A percentile compares a stretch with the other conserved stretches of the same genome.
phyloP scores from a whole-genome alignment of 1,140 invertebrate genomes.

The Ericerus pela region DNA sequence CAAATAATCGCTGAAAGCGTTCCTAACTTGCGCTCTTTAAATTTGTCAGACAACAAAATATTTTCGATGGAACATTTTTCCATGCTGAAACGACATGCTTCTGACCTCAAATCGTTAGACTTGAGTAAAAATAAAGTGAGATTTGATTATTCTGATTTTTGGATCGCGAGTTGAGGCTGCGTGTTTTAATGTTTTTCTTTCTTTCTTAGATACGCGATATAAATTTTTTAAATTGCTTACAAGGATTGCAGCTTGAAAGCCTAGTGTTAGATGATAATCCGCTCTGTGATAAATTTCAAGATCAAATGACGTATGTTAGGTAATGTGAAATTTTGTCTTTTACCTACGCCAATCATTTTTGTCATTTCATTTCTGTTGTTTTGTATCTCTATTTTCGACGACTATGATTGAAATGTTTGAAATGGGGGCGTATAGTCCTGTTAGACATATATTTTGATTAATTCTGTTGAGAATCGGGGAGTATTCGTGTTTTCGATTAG shows the following conservation, averaged over 20 bases:
- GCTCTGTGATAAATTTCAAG: constrained; percentile 57
- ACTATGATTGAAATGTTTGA: too few relatives aligned
- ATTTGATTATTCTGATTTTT: constrained; percentile 17
- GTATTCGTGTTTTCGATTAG: too few relatives aligned
- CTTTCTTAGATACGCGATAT: constrained; percentile 50
- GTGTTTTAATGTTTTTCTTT: constrained; percentile 17
- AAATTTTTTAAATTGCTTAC: constrained; percentile 49
- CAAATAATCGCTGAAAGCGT: constrained; percentile 67
- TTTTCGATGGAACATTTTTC: constrained; percentile 47
- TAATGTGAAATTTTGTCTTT: too few relatives aligned
- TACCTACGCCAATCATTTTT: too few relatives aligned
- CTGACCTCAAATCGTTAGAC: constrained; percentile 62
- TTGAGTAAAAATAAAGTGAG: constrained; percentile 68
- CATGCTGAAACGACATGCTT: constrained; percentile 43
- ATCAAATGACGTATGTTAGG: constrained; percentile 67
- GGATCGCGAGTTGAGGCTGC: constrained; percentile 14
- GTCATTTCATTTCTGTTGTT: too few relatives aligned
- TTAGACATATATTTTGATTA: too few relatives aligned
- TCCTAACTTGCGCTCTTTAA: constrained; percentile 61
- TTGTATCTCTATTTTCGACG: too few relatives aligned
- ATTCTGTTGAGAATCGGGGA: too few relatives aligned
- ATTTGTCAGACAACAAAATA: constrained; percentile 68
- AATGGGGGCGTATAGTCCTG: too few relatives aligned
- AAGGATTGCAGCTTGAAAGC: constrained; percentile 53
- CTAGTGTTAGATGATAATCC: constrained; percentile 67